Evolutionary conservation across 2,888 invertebrate genomes (phyloP).

Genomic region (Elmis aenea): DNA sequence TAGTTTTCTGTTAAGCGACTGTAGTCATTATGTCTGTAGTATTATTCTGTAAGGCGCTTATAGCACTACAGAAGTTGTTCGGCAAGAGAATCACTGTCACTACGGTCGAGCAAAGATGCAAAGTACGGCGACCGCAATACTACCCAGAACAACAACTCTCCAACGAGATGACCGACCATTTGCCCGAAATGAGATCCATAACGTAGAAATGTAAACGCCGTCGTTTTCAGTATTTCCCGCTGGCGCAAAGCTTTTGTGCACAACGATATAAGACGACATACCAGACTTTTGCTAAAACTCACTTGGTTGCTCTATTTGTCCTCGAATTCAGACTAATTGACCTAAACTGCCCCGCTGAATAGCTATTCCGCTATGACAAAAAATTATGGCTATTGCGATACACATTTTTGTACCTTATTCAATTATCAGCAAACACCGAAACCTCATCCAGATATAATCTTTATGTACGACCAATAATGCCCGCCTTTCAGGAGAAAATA

Average conservation of each 20-base stretch:
- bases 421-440: conserved; percentile 8
- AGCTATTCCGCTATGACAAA: conserved; percentile 11
- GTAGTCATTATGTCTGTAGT: too few species aligned
- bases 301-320: conserved; percentile 19
- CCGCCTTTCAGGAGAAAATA: too few species aligned
- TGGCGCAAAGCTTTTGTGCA: conserved; percentile 31
- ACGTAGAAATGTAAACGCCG: conserved; percentile 39
- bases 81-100: conserved; percentile 24
- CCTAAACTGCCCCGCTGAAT: too few species aligned
- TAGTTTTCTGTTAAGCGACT: too few species aligned
- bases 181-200: conserved; percentile 41
- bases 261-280: conserved; percentile 33
- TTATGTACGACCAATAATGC: too few species aligned
- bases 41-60: too few species aligned
- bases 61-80: too few species aligned
- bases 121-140: conserved; percentile 30
- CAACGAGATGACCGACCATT: conserved; percentile 41
- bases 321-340: conserved; percentile 24
- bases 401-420: conserved; percentile 12
- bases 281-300: conserved; percentile 19
- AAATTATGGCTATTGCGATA: conserved; percentile 6
- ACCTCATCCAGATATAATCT: too few species aligned
- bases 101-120: conserved; percentile 32
- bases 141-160: conserved; percentile 33
- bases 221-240: conserved; percentile 34